phyloP scores from a whole-genome alignment of 2,888 invertebrate genomes.

The Morinoia aosen region DNA sequence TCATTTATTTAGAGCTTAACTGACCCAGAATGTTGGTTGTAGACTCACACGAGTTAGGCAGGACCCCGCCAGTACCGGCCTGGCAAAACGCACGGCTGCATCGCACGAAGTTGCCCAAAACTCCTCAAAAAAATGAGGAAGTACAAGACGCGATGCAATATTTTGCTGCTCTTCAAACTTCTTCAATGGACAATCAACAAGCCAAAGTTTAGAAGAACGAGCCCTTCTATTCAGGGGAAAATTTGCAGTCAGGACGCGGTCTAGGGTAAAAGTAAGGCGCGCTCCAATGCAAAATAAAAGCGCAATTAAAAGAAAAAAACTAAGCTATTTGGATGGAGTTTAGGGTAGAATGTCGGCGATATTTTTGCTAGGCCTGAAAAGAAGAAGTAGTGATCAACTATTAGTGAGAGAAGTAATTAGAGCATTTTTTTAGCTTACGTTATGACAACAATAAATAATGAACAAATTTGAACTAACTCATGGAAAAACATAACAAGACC shows the following conservation, averaged over 20 bases:
- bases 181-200: slow-evolving; percentile 51
- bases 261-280: background rate
- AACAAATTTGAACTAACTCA: too few species aligned
- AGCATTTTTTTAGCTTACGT: too few species aligned
- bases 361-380: background rate
- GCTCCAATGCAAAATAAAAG: background rate
- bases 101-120: background rate
- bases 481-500: too few species aligned
- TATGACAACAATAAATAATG: too few species aligned
- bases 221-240: slow-evolving; percentile 17
- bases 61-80: background rate
- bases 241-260: background rate
- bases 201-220: slow-evolving; percentile 44
- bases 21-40: too few species aligned
- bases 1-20: too few species aligned
- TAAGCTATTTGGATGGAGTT: background rate
- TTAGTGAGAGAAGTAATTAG: background rate
- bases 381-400: background rate
- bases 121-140: background rate
- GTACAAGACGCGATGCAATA: background rate
- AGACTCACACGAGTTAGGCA: too few species aligned
- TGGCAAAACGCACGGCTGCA: background rate
- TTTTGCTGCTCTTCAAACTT: slow-evolving; percentile 43
- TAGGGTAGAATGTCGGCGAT: background rate
- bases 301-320: background rate